A percentile compares a stretch with the other conserved stretches of the same genome.
phyloP scores from a whole-genome alignment of 2,888 invertebrate species.

The Lysandra bellargus region DNA sequence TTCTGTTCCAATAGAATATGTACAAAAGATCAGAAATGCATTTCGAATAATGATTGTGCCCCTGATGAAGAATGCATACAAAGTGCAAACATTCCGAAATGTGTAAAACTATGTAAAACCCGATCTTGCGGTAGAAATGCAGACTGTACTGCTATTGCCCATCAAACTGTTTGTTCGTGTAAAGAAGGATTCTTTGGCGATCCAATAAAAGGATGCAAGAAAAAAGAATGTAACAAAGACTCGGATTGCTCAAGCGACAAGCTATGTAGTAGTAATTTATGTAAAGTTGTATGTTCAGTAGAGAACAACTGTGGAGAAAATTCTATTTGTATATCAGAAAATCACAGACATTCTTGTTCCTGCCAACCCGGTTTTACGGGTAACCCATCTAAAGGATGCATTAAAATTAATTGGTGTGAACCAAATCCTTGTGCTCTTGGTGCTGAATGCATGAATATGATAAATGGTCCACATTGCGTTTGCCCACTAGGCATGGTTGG shows the following conservation, averaged over 20 bases:
- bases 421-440: slow-evolving; percentile 89
- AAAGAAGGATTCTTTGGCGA: slow-evolving; percentile 90
- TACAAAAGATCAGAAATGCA: slow-evolving; percentile 89
- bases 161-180: slow-evolving; percentile 88
- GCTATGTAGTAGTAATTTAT: slow-evolving; percentile 89
- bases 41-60: slow-evolving; percentile 86
- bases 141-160: slow-evolving; percentile 86
- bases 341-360: slow-evolving; percentile 86
- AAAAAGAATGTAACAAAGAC: slow-evolving; percentile 87
- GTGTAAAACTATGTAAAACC: slow-evolving; percentile 87
- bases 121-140: slow-evolving; percentile 91
- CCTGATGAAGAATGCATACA: slow-evolving; percentile 86
- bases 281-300: slow-evolving; percentile 91
- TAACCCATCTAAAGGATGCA: slow-evolving; percentile 86
- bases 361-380: slow-evolving; percentile 95
- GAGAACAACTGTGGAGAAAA: slow-evolving; percentile 92
- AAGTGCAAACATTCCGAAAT: slow-evolving; percentile 85
- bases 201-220: slow-evolving; percentile 88
- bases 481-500: slow-evolving; percentile 91
- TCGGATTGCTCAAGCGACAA: slow-evolving; percentile 90
- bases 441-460: slow-evolving; percentile 88
- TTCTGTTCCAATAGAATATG: slow-evolving; percentile 92
- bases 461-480: slow-evolving; percentile 89
- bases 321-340: slow-evolving; percentile 91
- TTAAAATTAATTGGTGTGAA: slow-evolving; percentile 88